Percentiles rank a stretch among this genome's conserved stretches.
Evolutionary conservation across 2,113 vertebrate species (phyloP).

Genomic region (Podarcis raffonei): DNA sequence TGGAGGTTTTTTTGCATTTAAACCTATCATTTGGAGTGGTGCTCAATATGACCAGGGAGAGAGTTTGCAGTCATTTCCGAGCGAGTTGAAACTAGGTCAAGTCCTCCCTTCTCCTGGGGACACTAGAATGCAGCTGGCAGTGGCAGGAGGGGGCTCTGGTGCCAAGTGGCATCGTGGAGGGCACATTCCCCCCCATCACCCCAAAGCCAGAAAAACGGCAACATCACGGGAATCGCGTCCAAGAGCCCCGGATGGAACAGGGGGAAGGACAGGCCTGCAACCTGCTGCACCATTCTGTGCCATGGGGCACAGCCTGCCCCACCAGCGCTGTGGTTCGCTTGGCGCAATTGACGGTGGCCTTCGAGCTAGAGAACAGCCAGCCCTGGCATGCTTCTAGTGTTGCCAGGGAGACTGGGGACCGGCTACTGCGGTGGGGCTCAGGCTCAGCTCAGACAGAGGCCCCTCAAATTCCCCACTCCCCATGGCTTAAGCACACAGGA

Average conservation of each 20-base stretch:
- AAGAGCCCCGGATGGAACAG: background rate
- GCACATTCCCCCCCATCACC: background rate
- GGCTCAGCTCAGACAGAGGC: too few relatives aligned
- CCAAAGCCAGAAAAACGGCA: background rate
- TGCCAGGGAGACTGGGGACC: too few relatives aligned
- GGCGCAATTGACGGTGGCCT: too few relatives aligned
- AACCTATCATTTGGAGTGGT: background rate
- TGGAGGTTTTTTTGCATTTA: too few relatives aligned
- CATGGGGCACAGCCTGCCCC: background rate
- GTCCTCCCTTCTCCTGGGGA: constrained; percentile 9
- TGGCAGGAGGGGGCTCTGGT: background rate
- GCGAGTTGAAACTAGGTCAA: background rate
- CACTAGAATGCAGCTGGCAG: constrained; percentile 12
- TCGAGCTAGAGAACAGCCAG: too few relatives aligned
- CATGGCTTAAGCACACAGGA: too few relatives aligned
- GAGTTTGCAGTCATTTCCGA: background rate
- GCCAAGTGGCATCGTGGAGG: background rate
- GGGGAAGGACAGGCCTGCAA: background rate
- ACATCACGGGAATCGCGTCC: background rate
- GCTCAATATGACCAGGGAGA: background rate
- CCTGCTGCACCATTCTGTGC: background rate
- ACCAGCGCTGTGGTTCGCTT: background rate
- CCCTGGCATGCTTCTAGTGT: background rate
- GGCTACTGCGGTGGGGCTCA: too few relatives aligned
- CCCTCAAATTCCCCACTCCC: too few relatives aligned